These are phyloP conservation scores for Pomacea maculata DNA, from an alignment of 1,140 invertebrate species.

Conservation along the genomic window DNA sequence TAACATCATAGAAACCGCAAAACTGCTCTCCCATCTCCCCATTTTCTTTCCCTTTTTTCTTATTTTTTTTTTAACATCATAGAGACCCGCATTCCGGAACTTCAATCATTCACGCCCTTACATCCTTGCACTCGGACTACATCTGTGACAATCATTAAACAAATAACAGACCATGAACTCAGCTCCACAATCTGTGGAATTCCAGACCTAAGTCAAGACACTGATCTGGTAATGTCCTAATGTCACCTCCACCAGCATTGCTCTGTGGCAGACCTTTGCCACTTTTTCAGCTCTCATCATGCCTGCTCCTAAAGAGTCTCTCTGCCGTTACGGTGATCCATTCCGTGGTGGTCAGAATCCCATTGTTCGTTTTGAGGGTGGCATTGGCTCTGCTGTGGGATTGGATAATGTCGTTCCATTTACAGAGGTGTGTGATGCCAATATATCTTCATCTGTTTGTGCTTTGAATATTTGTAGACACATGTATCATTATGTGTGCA, in stretches of 20 bases:
- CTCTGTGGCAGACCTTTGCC: constrained; percentile 29
- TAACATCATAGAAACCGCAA: no score
- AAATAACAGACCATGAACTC: neutral
- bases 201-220: constrained; percentile 27
- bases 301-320: constrained; percentile 21
- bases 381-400: constrained; percentile 28
- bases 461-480: neutral
- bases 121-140: no score
- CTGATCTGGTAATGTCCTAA: constrained; percentile 23
- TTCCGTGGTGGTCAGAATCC: constrained; percentile 38
- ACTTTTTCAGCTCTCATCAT: constrained; percentile 32
- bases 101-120: no score
- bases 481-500: neutral
- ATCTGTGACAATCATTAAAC: no score
- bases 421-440: constrained; percentile 19
- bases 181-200: constrained; percentile 34
- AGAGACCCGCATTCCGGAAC: no score
- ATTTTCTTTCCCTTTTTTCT: no score
- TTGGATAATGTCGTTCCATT: constrained; percentile 25
- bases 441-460: neutral
- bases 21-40: no score
- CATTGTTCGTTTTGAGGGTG: constrained; percentile 41
- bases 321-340: constrained; percentile 38
- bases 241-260: neutral
- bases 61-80: no score